These are phyloP conservation scores for Turritopsis rubra DNA, from an alignment of 30 jellyfish, hydroid and myxozoan species.

Conservation along the genomic window DNA sequence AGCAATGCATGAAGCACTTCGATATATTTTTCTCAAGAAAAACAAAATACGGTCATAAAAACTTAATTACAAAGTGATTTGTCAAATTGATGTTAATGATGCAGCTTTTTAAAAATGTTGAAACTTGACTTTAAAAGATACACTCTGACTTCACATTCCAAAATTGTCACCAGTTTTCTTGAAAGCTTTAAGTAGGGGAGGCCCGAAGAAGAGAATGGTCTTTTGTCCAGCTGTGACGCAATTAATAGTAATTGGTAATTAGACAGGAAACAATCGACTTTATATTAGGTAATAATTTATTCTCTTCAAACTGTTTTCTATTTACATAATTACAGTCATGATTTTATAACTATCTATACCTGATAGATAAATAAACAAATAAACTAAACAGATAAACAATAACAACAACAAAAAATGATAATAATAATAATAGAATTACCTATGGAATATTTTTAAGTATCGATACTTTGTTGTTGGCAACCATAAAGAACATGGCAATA, in stretches of 20 bases:
- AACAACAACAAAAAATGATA: not conserved
- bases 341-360: not conserved
- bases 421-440: not conserved
- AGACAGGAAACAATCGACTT: not conserved
- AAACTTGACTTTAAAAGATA: too few species aligned
- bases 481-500: not conserved
- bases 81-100: too few species aligned
- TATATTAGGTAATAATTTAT: not conserved
- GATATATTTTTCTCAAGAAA: not conserved
- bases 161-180: too few species aligned
- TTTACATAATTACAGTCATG: not conserved
- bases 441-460: not conserved
- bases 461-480: not conserved
- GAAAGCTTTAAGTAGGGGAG: too few species aligned
- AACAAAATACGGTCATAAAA: not conserved
- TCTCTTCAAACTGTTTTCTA: not conserved
- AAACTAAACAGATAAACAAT: not conserved
- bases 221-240: not conserved
- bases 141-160: too few species aligned
- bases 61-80: not conserved
- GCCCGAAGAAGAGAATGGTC: too few species aligned
- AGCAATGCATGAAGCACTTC: not conserved
- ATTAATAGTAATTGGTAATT: not conserved
- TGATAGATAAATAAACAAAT: not conserved
- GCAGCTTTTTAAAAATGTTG: not conserved